Conservation (phyloP, 2,888 invertebrate species). For the Ashinkailepas kermadecensis region DNA sequence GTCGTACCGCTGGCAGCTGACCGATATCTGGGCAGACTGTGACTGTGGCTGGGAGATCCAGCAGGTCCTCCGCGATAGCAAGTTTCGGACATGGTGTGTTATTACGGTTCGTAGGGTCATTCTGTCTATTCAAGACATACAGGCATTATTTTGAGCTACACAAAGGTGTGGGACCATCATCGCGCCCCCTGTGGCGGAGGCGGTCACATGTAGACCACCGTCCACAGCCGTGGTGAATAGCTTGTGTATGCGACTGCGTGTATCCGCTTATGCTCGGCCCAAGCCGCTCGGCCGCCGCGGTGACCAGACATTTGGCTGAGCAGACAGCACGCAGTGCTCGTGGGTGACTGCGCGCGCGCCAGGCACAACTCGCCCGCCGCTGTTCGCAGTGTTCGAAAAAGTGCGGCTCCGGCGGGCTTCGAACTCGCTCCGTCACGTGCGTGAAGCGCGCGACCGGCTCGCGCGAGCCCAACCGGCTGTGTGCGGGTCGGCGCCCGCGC, state of each 20-base stretch:
- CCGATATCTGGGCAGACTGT: slow-evolving; percentile 53
- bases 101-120: too few relatives aligned
- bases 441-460: slow-evolving; percentile 26
- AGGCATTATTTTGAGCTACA: too few relatives aligned
- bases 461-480: slow-evolving; percentile 38
- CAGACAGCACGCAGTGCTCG: too few relatives aligned
- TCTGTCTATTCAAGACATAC: too few relatives aligned
- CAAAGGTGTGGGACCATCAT: too few relatives aligned
- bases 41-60: slow-evolving; percentile 48
- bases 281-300: too few relatives aligned
- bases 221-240: too few relatives aligned
- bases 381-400: background rate
- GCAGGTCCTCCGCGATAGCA: too few relatives aligned
- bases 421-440: slow-evolving; percentile 29
- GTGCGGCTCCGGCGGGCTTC: background rate
- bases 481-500: slow-evolving; percentile 25
- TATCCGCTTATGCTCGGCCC: background rate
- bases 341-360: background rate
- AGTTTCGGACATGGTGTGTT: too few relatives aligned
- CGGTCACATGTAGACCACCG: too few relatives aligned
- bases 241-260: background rate
- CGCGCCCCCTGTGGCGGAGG: too few relatives aligned
- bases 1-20: slow-evolving; percentile 49
- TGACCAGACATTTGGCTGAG: too few relatives aligned
- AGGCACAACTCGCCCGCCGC: background rate